These are phyloP conservation scores for Fistularia tabacaria DNA, from an alignment of 2,797 vertebrate genomes.

Conservation along the genomic window DNA sequence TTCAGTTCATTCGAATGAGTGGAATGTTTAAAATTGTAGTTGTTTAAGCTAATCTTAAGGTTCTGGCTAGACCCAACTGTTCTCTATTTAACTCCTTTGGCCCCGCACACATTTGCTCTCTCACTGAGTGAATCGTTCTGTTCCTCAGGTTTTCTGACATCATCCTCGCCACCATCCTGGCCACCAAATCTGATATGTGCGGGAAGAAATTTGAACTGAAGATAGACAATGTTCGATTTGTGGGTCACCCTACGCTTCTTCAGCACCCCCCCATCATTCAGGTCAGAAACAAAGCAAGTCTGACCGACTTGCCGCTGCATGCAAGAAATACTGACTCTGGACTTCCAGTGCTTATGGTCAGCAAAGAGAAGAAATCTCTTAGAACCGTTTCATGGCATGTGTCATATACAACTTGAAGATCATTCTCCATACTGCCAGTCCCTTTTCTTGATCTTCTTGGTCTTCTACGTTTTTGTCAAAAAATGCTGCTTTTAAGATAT, in stretches of 20 bases:
- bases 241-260: slow-evolving; percentile 93
- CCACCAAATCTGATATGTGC: slow-evolving; percentile 98
- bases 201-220: slow-evolving; percentile 98
- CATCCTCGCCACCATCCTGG: slow-evolving; percentile 96
- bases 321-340: no score
- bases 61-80: slow-evolving; percentile 33
- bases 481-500: no score
- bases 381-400: no score
- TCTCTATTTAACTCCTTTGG: slow-evolving; percentile 16
- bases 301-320: background rate
- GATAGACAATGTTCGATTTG: slow-evolving; percentile 97
- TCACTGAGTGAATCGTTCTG: background rate
- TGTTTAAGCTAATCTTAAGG: background rate
- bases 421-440: no score
- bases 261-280: slow-evolving; percentile 87
- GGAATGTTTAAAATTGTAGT: slow-evolving; percentile 17
- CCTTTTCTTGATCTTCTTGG: background rate
- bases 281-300: slow-evolving; percentile 61
- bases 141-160: slow-evolving; percentile 90
- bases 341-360: no score
- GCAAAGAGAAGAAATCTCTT: no score
- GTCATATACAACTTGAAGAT: no score
- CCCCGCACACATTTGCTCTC: slow-evolving; percentile 7
- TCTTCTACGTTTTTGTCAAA: background rate
- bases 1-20: slow-evolving; percentile 33